phyloP scores from a whole-genome alignment of 2,888 invertebrate genomes.

The Apodemia duryi region DNA sequence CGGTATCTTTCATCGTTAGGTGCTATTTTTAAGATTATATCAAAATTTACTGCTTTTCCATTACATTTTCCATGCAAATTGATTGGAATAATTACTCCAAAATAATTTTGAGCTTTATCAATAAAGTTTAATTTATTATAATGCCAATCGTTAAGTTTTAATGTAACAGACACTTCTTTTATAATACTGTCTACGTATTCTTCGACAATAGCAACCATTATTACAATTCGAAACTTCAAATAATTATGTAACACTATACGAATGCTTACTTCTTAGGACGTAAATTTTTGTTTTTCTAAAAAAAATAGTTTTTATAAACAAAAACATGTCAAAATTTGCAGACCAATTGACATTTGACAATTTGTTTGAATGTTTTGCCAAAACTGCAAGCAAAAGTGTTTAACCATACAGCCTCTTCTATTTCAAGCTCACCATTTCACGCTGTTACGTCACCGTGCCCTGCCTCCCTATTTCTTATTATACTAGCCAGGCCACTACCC shows the following conservation, averaged over 20 bases:
- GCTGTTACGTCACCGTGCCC: too few relatives aligned
- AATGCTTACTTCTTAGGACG: too few relatives aligned
- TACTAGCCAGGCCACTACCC: too few relatives aligned
- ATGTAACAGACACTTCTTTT: slow-evolving; percentile 26
- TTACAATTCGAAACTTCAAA: background rate
- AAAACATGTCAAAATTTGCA: background rate
- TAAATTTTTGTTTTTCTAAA: too few relatives aligned
- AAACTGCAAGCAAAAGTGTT: too few relatives aligned
- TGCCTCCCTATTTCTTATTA: too few relatives aligned
- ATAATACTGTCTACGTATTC: slow-evolving; percentile 31
- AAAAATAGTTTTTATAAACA: background rate
- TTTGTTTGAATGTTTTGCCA: too few relatives aligned
- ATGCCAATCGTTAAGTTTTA: slow-evolving; percentile 36
- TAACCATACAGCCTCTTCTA: too few relatives aligned
- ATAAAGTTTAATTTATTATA: slow-evolving; percentile 45
- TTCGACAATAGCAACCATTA: slow-evolving; percentile 6
- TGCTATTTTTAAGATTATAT: slow-evolving; percentile 59
- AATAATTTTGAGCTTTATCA: slow-evolving; percentile 62
- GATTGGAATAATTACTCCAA: slow-evolving; percentile 58
- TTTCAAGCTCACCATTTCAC: too few relatives aligned
- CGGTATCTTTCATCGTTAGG: slow-evolving; percentile 61
- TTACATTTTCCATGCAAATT: slow-evolving; percentile 40
- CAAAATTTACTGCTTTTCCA: slow-evolving; percentile 34
- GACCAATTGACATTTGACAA: too few relatives aligned
- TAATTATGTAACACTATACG: too few relatives aligned